phyloP scores from a whole-genome alignment of 2,113 vertebrate genomes.

The Silurus meridionalis region DNA sequence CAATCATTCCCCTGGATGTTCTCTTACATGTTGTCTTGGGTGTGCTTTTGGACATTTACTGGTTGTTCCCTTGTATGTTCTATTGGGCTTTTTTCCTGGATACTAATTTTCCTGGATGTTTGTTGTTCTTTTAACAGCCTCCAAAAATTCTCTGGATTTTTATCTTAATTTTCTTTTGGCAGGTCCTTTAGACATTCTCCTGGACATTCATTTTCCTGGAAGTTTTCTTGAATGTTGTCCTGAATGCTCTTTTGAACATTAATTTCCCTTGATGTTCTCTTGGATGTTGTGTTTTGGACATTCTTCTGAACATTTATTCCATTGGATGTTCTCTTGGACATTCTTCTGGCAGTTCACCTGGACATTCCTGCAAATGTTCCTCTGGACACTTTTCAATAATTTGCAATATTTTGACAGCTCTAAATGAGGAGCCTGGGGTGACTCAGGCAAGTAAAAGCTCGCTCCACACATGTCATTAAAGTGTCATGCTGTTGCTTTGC shows the following conservation, averaged over 20 bases:
- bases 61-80: neutral
- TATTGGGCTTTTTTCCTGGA: neutral
- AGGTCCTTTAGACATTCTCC: too few relatives aligned
- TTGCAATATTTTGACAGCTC: constrained; percentile 58
- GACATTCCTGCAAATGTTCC: constrained; percentile 17
- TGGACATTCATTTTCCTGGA: neutral
- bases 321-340: constrained; percentile 51
- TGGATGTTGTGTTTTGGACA: too few relatives aligned
- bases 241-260: constrained; percentile 25
- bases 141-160: neutral
- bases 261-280: constrained; percentile 38
- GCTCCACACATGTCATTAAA: constrained; percentile 33
- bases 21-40: neutral
- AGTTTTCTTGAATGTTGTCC: accelerated
- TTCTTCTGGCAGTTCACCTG: constrained; percentile 50
- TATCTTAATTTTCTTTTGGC: constrained; percentile 5
- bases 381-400: constrained; percentile 60
- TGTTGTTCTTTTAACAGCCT: neutral
- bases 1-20: neutral
- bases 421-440: constrained; percentile 65
- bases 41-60: neutral
- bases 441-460: constrained; percentile 56
- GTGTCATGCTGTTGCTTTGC: constrained; percentile 26
- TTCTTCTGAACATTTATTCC: neutral
- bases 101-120: neutral